Evolutionary conservation across 1,140 invertebrate genomes (phyloP), one percentile per base, ranked within the genome.

Genomic region (Campodea augens): DNA sequence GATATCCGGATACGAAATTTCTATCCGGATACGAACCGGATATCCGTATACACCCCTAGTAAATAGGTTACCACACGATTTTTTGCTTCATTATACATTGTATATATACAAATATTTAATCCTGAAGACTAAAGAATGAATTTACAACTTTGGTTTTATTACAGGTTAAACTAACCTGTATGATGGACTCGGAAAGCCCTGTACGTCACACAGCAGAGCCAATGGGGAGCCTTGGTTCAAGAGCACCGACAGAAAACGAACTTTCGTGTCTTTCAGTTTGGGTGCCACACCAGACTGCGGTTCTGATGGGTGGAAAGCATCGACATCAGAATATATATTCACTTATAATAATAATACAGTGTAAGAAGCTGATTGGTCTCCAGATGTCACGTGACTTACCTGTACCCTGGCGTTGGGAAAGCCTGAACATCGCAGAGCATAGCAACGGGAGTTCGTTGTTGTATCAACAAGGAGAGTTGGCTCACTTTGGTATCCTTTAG

Each of bases 111-210:
- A n/a, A n/a, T n/a, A n/a, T n/a, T n/a, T n/a, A n/a, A n/a, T n/a
- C n/a, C n/a, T n/a, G n/a, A n/a, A n/a, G n/a, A n/a, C n/a, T n/a
- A n/a, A n/a, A n/a, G n/a, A n/a, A n/a, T n/a, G n/a, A n/a, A n/a
- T n/a, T n/a, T n/a, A n/a, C n/a, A n/a, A n/a, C n/a, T n/a, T n/a
- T n/a, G n/a, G n/a, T n/a, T n/a, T n/a, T n/a, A n/a, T 37, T 37
- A 3, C 15, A 37, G 20, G 10, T 4, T 18, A 4, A n/a, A n/a
- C n/a, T n/a, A 66, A 70, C 68, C 67, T 69, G 63, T 65, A 67
- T 32, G 52, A 44, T 15, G 69, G 67, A 38, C 61, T 58, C 38
- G 56, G 57, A 38, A 49, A 57, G 19, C 47, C 51, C 44, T 55
- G 55, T 5, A 51, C 55, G 20, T 59, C 61, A 52, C 67, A 69